Conservation (phyloP, 2,113 vertebrate genomes). For the Salvelinus fontinalis region DNA sequence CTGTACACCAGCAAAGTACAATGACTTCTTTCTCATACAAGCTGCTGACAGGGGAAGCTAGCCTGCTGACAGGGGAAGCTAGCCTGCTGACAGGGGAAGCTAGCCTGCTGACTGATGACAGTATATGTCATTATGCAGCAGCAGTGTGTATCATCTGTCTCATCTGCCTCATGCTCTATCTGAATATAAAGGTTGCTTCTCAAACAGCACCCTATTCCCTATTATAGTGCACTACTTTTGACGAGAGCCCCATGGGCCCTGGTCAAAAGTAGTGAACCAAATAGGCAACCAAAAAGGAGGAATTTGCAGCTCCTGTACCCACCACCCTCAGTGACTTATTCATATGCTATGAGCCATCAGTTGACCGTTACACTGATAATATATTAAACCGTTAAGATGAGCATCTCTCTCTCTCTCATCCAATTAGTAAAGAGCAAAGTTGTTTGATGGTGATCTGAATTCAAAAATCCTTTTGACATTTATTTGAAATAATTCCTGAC, state of each 20-base stretch:
- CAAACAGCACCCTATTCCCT: not conserved
- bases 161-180: conserved; percentile 29
- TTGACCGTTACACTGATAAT: conserved; percentile 18
- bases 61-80: no score
- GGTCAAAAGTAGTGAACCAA: no score
- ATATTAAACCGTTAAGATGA: conserved; percentile 11
- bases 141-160: conserved; percentile 34
- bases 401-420: no score
- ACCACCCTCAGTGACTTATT: conserved; percentile 34
- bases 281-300: not conserved
- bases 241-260: no score
- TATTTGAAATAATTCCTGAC: no score
- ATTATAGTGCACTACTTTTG: not conserved
- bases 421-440: no score
- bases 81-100: no score
- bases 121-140: conserved; percentile 31
- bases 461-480: no score
- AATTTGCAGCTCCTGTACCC: conserved; percentile 24
- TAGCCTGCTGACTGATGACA: no score
- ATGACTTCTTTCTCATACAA: no score
- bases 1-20: no score
- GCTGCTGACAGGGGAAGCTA: conserved; percentile 24
- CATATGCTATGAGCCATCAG: conserved; percentile 17
- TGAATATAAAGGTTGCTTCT: not conserved
- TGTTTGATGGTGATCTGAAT: no score